A percentile compares a stretch with the other conserved stretches of the same genome.
phyloP scores from a whole-genome alignment of 2,113 vertebrate genomes.

The Tachysurus vachellii region DNA sequence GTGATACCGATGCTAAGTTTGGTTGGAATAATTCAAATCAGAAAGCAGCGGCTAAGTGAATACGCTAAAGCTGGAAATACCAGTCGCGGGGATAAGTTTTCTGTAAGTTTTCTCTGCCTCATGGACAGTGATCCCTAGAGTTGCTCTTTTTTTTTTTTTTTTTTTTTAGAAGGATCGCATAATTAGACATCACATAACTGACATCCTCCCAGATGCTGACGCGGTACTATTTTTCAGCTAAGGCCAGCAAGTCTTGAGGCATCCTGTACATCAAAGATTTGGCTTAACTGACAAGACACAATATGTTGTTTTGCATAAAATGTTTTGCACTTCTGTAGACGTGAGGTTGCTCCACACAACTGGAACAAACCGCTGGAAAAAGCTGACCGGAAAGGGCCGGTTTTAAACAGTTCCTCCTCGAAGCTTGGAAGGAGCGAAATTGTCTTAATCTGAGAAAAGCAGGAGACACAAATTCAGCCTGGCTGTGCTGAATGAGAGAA shows the following conservation, averaged over 20 bases:
- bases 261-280: slow-evolving; percentile 55
- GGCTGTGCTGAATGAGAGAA: slow-evolving; percentile 7
- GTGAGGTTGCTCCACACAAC: slow-evolving; percentile 44
- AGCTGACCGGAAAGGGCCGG: background rate
- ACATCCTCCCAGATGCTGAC: slow-evolving; percentile 66
- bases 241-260: slow-evolving; percentile 61
- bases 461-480: background rate
- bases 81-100: background rate
- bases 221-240: slow-evolving; percentile 60
- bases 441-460: background rate
- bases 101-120: background rate
- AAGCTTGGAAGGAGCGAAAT: slow-evolving; percentile 8
- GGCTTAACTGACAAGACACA: slow-evolving; percentile 63
- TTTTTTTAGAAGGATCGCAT: slow-evolving; percentile 39
- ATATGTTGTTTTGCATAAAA: slow-evolving; percentile 61
- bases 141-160: background rate
- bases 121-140: background rate
- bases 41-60: background rate
- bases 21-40: background rate
- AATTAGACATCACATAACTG: slow-evolving; percentile 69
- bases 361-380: slow-evolving; percentile 28
- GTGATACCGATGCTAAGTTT: background rate
- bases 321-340: slow-evolving; percentile 62
- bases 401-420: slow-evolving; percentile 16
- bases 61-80: background rate